Base-by-base conservation (phyloP, 2,888 invertebrate species). In the Bellardia pandia region DNA sequence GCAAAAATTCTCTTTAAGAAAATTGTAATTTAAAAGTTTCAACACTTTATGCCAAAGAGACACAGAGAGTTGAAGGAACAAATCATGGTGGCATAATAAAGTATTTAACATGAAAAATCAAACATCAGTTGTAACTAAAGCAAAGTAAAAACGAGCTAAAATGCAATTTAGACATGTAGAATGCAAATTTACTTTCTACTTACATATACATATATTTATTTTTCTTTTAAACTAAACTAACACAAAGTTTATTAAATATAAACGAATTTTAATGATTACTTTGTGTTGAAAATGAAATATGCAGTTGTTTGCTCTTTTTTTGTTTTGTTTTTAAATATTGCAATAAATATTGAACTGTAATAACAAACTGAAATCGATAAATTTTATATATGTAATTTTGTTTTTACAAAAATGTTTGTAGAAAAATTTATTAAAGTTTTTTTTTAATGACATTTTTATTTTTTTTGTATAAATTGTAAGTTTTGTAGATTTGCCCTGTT, bases 1-100 rank as follows among this genome's bases (percentile, higher is more conserved):
- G 37, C 16, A 48, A 75, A 23, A 75, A 68, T 48, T 75, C 30
- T 60, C 48, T 45, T 80, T 45, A 45, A 45, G 40, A 68, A 74
- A 66, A 81, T 45, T 58, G 66, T 68, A 75, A 81, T 81, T 40
- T 75, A 81, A 81, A 81, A 81, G 81, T 81, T 81, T 62, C 68
- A n/a, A 11, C 37, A 16, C 14, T 60, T 51, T 37, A 45, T 2
- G 45, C 58, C 30, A 14, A 8, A 2, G 9, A 2, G 23, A 9
- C 7, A 3, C 2, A 45, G 45, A 13, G n/a, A 42, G 23, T 9
- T 1, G 64, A 40, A 37, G 58, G 33, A 11, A 37, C 13, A 53
- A 30, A 53, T 62, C 30, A 6, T 75, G 45, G 78, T 60, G 69
- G 60, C 48, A 66, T 69, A 69, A 78, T 78, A 69, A 68, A 66